Percentiles rank a stretch among this genome's conserved stretches.
These are phyloP conservation scores for Chloromyia formosa DNA, from an alignment of 2,888 invertebrate species.

Conservation along the genomic window DNA sequence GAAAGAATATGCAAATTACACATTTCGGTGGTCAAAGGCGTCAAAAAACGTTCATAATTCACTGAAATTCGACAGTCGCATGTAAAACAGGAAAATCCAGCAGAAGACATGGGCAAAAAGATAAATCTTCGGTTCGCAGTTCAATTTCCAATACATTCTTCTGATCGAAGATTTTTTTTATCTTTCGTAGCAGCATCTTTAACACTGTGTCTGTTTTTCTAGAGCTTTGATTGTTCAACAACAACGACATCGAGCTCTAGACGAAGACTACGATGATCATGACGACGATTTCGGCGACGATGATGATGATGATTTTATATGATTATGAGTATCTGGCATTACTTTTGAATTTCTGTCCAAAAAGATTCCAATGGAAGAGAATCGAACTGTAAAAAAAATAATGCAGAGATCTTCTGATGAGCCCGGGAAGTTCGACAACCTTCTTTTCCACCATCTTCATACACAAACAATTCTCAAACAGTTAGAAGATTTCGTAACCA, in stretches of 20 bases:
- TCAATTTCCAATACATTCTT: conserved; percentile 11
- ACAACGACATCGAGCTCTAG: no score
- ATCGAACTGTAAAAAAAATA: neutral
- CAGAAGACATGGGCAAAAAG: neutral
- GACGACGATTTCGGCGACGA: neutral
- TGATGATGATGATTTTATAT: neutral
- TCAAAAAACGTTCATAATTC: conserved; percentile 41
- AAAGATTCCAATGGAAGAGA: no score
- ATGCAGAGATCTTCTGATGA: no score
- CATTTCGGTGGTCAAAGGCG: conserved; percentile 42
- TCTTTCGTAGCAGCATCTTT: no score
- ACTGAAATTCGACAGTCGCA: conserved; percentile 10
- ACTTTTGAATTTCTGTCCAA: conserved; percentile 20
- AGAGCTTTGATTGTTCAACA: no score
- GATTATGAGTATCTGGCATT: neutral
- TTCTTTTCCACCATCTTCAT: conserved; percentile 1
- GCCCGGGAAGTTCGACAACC: conserved; percentile 23
- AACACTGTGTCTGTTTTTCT: no score
- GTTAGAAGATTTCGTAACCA: conserved; percentile 31
- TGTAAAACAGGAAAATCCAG: conserved; percentile 33
- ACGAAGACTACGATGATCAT: conserved; percentile 11
- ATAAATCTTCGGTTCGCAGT: conserved; percentile 16
- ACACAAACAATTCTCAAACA: conserved; percentile 4
- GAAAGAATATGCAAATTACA: conserved; percentile 34
- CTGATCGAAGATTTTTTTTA: neutral